A percentile compares a stretch with the other conserved stretches of the same genome.
Evolutionary conservation across 2,113 vertebrate genomes (phyloP).

Genomic region (Ameiurus melas): DNA sequence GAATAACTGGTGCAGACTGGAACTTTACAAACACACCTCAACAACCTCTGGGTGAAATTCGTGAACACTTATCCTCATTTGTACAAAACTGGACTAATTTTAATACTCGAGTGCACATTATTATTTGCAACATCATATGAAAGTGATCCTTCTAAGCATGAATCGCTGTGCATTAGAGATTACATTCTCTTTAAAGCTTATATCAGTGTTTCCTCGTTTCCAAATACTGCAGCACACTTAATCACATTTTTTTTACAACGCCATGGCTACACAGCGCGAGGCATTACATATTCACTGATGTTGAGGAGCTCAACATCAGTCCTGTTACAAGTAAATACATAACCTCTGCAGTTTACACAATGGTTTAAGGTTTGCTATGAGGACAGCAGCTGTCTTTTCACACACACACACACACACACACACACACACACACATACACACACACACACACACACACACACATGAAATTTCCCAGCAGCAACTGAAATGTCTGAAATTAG

Average conservation of each 20-base stretch:
- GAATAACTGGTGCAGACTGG: not conserved
- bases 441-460: not conserved
- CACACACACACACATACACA: not conserved
- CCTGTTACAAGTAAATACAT: not conserved
- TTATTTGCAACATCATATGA: not conserved
- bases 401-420: too few species aligned
- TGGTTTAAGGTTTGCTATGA: not conserved
- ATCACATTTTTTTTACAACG: slow-evolving; percentile 18
- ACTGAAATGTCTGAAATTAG: not conserved
- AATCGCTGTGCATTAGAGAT: not conserved
- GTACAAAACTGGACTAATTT: not conserved
- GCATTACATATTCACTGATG: not conserved
- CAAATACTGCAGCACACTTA: not conserved
- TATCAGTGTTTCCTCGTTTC: not conserved
- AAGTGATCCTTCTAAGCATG: not conserved
- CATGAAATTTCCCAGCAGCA: slow-evolving; percentile 9
- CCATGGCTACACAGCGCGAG: not conserved
- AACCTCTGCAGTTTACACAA: not conserved
- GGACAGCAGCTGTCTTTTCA: not conserved
- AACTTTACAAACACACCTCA: slow-evolving; percentile 10
- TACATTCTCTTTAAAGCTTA: not conserved
- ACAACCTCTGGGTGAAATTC: not conserved
- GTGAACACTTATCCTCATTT: not conserved
- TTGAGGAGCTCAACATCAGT: not conserved
- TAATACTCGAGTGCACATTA: not conserved